Evolutionary conservation across 2,113 vertebrate genomes (phyloP), one percentile per base, ranked within the genome.

Genomic region (Halcyon malimbica): DNA sequence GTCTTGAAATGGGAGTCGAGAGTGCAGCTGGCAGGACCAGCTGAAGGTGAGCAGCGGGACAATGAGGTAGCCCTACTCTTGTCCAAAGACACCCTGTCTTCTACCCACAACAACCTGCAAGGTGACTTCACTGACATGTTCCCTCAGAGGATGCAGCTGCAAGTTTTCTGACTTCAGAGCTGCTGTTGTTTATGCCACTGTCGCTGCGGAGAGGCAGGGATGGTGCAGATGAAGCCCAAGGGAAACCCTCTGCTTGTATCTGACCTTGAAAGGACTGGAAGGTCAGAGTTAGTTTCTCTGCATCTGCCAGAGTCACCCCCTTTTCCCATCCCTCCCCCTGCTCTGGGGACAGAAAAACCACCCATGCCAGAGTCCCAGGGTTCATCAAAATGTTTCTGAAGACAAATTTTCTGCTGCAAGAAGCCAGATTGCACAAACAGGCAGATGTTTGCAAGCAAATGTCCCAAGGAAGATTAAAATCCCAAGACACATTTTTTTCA

Each of bases 291-390:
- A 57, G 57, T 85, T 95, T 94, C 54, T 67, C 71, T 80, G 53
- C 79, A 74, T 73, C 92, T 74, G 67, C 59, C 90, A 88, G 70
- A 80, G 77, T 73, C 77, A 39, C 50, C 71, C 67, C 64, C 59
- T 14, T 84, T 96, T 96, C 95, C 87, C 95, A 96, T 92, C 89
- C 90, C 79, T 95, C 82, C 94, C 89, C 76, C 37, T 59, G 54
- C 93, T 81, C 94, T 89, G 56, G 90, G 94, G 85, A 94, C 85
- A 77, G 75, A 51, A 29, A 80, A 90, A 54, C 56, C 71, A 54
- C 68, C 71, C 83, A 26, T 92, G 64, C 28, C 51, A 93, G 88
- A 89, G 33, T 67, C 90, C 83, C 60, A 83, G 60, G 7, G 14
- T 59, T 97, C 92, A 95, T 78, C 86, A 79, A 56, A 92, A 60